Percentiles rank a stretch among this genome's conserved stretches.
These are phyloP conservation scores for Antechinus flavipes DNA, from an alignment of 2,113 vertebrate species.

Conservation along the genomic window DNA sequence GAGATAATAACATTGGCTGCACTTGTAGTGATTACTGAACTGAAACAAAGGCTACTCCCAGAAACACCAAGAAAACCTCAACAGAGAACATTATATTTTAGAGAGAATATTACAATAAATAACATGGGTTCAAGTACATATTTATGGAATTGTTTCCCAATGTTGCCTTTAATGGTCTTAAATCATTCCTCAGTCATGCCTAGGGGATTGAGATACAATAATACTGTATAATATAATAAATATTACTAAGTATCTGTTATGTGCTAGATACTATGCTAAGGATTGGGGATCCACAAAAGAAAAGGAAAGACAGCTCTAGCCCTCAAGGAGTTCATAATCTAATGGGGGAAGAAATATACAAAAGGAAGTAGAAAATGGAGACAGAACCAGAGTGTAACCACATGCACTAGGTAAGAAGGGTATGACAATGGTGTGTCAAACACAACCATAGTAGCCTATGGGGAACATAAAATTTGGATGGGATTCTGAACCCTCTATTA, in stretches of 20 bases:
- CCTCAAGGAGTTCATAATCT: not conserved
- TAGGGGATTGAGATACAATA: not conserved
- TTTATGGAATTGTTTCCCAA: not conserved
- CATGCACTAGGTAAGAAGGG: not conserved
- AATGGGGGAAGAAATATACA: not conserved
- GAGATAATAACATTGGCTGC: too few species aligned
- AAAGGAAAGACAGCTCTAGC: not conserved
- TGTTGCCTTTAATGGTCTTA: not conserved
- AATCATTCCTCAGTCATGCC: not conserved
- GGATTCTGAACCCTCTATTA: not conserved
- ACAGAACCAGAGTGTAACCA: not conserved
- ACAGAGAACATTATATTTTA: too few species aligned
- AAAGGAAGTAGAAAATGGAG: not conserved
- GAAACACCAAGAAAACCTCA: too few species aligned
- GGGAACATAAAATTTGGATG: not conserved
- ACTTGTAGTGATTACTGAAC: too few species aligned
- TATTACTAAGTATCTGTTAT: too few species aligned
- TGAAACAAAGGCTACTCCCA: too few species aligned
- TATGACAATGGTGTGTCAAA: too few species aligned
- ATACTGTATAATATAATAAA: not conserved
- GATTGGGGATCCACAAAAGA: not conserved
- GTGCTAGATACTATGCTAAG: not conserved
- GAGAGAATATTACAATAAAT: too few species aligned
- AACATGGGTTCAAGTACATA: not conserved
- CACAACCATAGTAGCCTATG: not conserved